A percentile compares a stretch with the other conserved stretches of the same genome.
These are phyloP conservation scores for Saguinus midas DNA, from an alignment of 2,113 vertebrate species.

Conservation along the genomic window DNA sequence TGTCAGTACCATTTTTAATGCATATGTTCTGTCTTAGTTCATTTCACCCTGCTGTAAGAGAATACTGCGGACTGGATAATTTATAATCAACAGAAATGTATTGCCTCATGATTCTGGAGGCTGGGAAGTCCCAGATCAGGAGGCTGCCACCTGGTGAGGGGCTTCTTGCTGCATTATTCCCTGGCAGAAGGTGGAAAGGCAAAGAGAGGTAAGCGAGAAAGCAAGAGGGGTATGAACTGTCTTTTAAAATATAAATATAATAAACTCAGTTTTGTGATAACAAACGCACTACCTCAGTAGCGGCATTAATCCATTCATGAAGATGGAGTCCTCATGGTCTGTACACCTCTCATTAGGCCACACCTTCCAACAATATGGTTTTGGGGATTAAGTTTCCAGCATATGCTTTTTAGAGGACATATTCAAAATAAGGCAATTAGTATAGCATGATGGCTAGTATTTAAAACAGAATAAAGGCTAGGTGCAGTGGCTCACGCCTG, in stretches of 20 bases:
- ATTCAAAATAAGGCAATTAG: background rate
- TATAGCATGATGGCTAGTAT: background rate
- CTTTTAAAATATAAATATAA: background rate
- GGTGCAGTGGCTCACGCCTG: too few relatives aligned
- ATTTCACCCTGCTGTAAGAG: background rate
- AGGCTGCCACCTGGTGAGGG: background rate
- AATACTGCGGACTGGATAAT: background rate
- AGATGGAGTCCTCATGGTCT: background rate
- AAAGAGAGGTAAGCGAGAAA: background rate
- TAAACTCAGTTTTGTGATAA: background rate
- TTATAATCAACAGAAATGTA: background rate
- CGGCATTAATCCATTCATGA: background rate
- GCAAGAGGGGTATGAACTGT: background rate
- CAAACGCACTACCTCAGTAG: background rate
- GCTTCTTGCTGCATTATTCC: background rate
- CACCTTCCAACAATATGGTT: background rate
- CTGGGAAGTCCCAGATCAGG: background rate
- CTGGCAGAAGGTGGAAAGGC: background rate
- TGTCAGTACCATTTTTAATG: constrained; percentile 1
- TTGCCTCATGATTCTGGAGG: background rate
- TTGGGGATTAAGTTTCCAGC: background rate
- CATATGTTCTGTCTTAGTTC: background rate
- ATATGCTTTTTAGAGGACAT: background rate
- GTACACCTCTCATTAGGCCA: background rate
- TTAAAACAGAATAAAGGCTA: background rate